These are phyloP conservation scores for Scomberomorus guttatus DNA, from an alignment of 2,797 vertebrate genomes.

Conservation along the genomic window DNA sequence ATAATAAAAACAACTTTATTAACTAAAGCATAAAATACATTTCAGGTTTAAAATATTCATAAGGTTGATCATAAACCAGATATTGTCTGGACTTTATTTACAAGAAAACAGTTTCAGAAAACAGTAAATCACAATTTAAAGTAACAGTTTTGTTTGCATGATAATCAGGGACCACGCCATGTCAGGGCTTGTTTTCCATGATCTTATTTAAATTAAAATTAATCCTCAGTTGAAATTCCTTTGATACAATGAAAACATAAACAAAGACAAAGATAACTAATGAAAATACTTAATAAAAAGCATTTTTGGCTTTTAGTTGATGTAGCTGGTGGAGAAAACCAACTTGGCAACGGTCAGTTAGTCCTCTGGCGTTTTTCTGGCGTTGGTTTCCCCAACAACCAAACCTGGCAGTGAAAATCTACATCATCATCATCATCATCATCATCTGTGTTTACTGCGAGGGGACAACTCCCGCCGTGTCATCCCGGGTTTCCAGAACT, in stretches of 20 bases:
- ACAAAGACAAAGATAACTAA: neutral
- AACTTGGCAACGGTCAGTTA: neutral
- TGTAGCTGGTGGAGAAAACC: neutral
- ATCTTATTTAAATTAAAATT: constrained; percentile 7
- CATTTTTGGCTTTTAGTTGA: neutral
- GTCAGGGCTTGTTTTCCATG: neutral
- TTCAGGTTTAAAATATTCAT: constrained; percentile 8
- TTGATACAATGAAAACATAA: neutral
- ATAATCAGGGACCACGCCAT: neutral
- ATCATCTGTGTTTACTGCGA: constrained; percentile 58
- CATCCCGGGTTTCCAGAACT: constrained; percentile 80
- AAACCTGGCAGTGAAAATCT: neutral
- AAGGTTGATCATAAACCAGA: neutral
- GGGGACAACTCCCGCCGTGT: constrained; percentile 36
- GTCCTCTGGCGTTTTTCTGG: neutral
- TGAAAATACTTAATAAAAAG: no score
- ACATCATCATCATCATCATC: no score
- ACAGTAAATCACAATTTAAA: neutral
- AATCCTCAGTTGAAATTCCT: neutral
- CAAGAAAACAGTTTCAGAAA: neutral
- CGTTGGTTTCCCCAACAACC: neutral
- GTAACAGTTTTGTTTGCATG: neutral
- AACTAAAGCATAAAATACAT: neutral
- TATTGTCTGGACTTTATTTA: neutral
- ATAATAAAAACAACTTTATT: constrained; percentile 36